phyloP scores from a whole-genome alignment of 2,888 invertebrate genomes.

The Microctonus aethiopoides region DNA sequence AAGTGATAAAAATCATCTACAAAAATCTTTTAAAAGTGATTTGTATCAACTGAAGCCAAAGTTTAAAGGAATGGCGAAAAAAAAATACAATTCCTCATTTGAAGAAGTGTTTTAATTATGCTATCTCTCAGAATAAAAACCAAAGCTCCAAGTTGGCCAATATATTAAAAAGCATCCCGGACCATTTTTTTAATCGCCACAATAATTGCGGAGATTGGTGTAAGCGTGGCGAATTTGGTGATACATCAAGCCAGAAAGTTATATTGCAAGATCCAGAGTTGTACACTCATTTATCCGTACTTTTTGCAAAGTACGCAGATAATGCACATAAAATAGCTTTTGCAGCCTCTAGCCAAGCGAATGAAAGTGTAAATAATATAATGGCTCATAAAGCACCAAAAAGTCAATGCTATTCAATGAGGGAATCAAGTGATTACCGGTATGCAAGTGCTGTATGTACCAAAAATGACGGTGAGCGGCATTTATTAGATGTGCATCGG shows the following conservation, averaged over 20 bases:
- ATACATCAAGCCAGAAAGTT: too few species aligned
- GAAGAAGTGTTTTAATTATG: constrained; percentile 40
- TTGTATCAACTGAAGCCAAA: constrained; percentile 37
- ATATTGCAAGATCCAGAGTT: background rate
- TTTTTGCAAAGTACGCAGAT: background rate
- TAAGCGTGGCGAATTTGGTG: too few species aligned
- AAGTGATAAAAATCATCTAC: constrained; percentile 42
- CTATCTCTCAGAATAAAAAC: constrained; percentile 38
- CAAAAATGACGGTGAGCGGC: constrained; percentile 34
- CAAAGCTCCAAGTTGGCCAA: constrained; percentile 27
- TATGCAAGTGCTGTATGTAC: constrained; percentile 30
- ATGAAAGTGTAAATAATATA: constrained; percentile 34
- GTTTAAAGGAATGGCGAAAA: constrained; percentile 37
- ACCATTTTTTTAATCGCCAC: constrained; percentile 38
- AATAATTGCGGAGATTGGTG: constrained; percentile 40
- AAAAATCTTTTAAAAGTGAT: constrained; percentile 6
- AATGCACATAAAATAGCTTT: constrained; percentile 25
- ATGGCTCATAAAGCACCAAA: constrained; percentile 36
- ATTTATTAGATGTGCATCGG: constrained; percentile 20
- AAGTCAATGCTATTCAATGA: constrained; percentile 33
- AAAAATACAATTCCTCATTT: too few species aligned
- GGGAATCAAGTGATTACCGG: constrained; percentile 32
- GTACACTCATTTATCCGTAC: background rate
- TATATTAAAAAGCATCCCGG: constrained; percentile 36
- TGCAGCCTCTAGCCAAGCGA: constrained; percentile 32